These are phyloP conservation scores for Lycocerus yunnanus DNA, from an alignment of 2,888 invertebrate genomes.

Conservation along the genomic window DNA sequence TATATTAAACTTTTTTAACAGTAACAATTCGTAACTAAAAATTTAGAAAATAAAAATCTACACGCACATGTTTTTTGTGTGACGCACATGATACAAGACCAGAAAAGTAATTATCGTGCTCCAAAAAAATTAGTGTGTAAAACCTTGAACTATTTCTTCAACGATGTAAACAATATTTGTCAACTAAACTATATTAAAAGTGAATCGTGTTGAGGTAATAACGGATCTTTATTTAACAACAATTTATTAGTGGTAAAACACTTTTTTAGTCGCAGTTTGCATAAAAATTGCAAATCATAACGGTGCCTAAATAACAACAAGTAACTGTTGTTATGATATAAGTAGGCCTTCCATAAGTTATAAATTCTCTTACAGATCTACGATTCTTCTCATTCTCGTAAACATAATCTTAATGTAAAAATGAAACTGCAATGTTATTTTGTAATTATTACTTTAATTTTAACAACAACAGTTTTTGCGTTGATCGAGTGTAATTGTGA, in stretches of 20 bases:
- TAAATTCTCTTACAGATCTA: slow-evolving; percentile 1
- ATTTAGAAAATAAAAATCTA: too few species aligned
- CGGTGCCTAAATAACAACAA: neutral
- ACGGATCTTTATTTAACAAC: neutral
- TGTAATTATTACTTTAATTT: neutral
- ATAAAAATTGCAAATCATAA: slow-evolving; percentile 1
- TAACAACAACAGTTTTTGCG: neutral
- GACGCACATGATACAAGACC: too few species aligned
- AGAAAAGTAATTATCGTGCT: neutral
- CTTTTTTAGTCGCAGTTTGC: neutral
- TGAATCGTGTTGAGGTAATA: neutral
- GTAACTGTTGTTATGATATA: neutral
- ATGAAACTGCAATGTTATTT: slow-evolving; percentile 1
- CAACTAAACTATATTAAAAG: neutral
- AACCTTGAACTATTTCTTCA: neutral
- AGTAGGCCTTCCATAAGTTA: neutral
- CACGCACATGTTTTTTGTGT: too few species aligned
- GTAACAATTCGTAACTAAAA: too few species aligned
- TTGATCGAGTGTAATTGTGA: slow-evolving; percentile 7
- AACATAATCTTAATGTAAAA: neutral
- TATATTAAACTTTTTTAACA: too few species aligned
- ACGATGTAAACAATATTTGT: neutral
- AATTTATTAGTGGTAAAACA: neutral
- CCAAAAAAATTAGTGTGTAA: neutral
- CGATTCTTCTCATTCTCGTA: neutral